Percentiles rank a stretch among this genome's conserved stretches.
Evolutionary conservation across 1,140 invertebrate genomes (phyloP).

Genomic region (Lasioglossum albipes): DNA sequence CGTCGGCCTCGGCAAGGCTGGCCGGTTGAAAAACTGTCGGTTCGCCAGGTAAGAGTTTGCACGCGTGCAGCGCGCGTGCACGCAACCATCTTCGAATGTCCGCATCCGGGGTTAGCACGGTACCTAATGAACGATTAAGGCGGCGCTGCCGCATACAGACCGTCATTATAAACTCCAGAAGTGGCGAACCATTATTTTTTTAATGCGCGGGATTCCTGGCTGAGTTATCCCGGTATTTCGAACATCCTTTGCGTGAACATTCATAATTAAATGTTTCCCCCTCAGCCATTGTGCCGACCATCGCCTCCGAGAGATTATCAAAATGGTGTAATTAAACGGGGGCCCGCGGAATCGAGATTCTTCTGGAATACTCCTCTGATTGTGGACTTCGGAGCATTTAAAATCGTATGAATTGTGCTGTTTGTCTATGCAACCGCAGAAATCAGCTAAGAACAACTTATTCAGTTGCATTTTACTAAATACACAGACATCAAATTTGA

Average conservation of each 20-base stretch:
- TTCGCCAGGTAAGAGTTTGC: neutral
- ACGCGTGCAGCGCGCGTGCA: constrained; percentile 36
- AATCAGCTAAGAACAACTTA: no score
- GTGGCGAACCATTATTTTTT: constrained; percentile 29
- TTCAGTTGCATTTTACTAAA: no score
- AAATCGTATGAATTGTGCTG: no score
- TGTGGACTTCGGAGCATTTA: no score
- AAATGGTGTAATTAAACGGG: no score
- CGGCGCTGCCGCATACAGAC: constrained; percentile 26
- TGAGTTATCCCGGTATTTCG: neutral
- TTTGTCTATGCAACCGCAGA: no score
- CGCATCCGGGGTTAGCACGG: constrained; percentile 57
- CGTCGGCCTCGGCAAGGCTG: constrained; percentile 57
- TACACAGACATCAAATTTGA: no score
- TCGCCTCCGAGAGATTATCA: no score
- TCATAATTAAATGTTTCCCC: neutral
- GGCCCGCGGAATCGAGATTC: no score
- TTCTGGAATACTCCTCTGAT: no score
- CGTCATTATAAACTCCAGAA: constrained; percentile 48
- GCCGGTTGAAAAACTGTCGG: constrained; percentile 11
- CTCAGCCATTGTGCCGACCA: no score
- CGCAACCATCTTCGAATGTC: constrained; percentile 30
- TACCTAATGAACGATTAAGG: constrained; percentile 64
- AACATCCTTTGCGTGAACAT: neutral
- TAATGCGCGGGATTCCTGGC: neutral